These are phyloP conservation scores for Takifugu flavidus DNA, from an alignment of 2,113 vertebrate species.

Conservation along the genomic window DNA sequence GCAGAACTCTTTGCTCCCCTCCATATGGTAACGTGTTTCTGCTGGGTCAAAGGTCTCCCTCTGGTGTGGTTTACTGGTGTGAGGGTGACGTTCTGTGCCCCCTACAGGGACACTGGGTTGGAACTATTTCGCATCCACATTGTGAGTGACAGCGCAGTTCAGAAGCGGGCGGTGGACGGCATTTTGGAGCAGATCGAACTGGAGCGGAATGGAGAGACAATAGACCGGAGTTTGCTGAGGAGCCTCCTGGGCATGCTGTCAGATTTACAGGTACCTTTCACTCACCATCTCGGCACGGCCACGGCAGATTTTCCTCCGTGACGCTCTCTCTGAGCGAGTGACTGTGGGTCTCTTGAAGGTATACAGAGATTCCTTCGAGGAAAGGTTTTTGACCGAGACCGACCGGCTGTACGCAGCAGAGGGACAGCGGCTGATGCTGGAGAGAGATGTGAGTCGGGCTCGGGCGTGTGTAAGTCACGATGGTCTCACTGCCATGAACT, in stretches of 20 bases:
- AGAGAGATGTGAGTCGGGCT: constrained; percentile 86
- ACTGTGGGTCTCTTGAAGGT: constrained; percentile 73
- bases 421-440: constrained; percentile 96
- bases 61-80: neutral
- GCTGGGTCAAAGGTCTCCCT: neutral
- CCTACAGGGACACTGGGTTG: constrained; percentile 91
- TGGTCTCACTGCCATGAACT: neutral
- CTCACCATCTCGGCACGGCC: too few relatives aligned
- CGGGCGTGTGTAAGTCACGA: neutral
- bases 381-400: constrained; percentile 94
- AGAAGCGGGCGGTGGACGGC: constrained; percentile 95
- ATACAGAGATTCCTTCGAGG: constrained; percentile 97
- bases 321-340: neutral
- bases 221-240: constrained; percentile 91
- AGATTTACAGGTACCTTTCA: constrained; percentile 85
- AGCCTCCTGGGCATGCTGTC: constrained; percentile 98
- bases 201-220: constrained; percentile 93
- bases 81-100: constrained; percentile 5
- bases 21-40: constrained; percentile 86
- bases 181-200: constrained; percentile 96
- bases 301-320: too few relatives aligned
- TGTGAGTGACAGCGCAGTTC: constrained; percentile 93
- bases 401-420: constrained; percentile 94
- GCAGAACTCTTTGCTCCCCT: constrained; percentile 97
- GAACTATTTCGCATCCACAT: constrained; percentile 97